Base-by-base conservation (phyloP, 2,888 invertebrate species). In the Cantharis rustica region DNA sequence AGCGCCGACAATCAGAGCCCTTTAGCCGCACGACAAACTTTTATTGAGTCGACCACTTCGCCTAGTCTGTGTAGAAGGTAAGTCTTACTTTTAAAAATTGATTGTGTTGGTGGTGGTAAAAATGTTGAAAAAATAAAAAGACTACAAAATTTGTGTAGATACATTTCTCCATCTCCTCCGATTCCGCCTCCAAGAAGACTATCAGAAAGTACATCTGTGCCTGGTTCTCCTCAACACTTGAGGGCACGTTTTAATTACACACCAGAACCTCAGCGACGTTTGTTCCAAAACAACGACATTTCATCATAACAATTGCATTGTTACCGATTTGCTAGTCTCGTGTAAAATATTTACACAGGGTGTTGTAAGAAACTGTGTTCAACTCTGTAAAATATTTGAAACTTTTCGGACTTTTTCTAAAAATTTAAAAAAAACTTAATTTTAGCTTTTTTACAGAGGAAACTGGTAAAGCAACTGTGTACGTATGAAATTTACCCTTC, bases 181-280 rank as follows among this genome's bases (percentile, higher is more conserved):
- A 89, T 91, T 79, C 92, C 92, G 47, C 92, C 92, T 3, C 92
- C 92, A 9, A 87, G 93, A 75, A 90, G 93, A 77, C 89, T 93
- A 17, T 93, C 93, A 2, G 93, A 93, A 86, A 93, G 93, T 84
- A 90, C 86, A 81, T 92, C 92, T 27, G 93, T 93, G 74, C 93
- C 93, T 17, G 93, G 93, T 66, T 93, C 93, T 71, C 93, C 93
- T 15, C 93, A 91, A 81, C 92, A 93, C 84, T 89, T 93, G 75
- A 90, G 92, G 79, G 90, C 93, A 15, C 90, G 92, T 79, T 90
- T 91, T 78, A 90, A 90, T 81, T 91, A 91, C 82, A 91, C 91
- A 63, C 91, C 91, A 16, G 91, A 91, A 84, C 91, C 91, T 68
- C 91, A 91, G 82, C 85, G 91, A 78, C 89, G 91, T 81, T 87